Evolutionary conservation across 2,797 vertebrate genomes (phyloP).

Genomic region (Channa striata): DNA sequence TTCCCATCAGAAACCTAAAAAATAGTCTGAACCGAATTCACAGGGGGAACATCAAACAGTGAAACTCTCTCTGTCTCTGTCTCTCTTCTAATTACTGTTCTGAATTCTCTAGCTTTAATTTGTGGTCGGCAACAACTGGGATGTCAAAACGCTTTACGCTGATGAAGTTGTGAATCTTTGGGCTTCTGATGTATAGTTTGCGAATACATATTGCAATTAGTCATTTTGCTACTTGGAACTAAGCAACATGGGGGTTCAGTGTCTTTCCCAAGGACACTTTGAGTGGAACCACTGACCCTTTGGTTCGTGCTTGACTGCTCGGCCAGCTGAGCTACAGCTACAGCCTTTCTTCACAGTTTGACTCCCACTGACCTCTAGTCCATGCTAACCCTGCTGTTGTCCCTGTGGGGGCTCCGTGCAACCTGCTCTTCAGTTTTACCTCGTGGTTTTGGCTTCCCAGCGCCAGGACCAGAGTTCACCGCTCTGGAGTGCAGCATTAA

Average conservation of each 20-base stretch:
- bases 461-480: not conserved
- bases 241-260: too few species aligned
- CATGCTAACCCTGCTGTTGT: too few species aligned
- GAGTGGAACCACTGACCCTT: too few species aligned
- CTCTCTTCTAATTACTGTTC: too few species aligned
- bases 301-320: too few species aligned
- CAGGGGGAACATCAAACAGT: not conserved
- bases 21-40: not conserved
- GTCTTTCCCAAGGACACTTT: too few species aligned
- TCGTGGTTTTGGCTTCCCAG: not conserved
- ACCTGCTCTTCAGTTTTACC: not conserved
- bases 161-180: not conserved
- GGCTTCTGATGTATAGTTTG: not conserved
- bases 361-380: too few species aligned
- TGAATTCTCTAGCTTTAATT: not conserved
- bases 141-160: constrained; percentile 1
- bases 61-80: not conserved
- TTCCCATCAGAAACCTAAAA: not conserved
- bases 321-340: too few species aligned
- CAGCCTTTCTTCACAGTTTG: too few species aligned
- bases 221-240: too few species aligned
- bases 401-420: not conserved
- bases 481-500: not conserved
- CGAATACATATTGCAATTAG: not conserved
- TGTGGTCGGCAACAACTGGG: not conserved